Evolutionary conservation across 1,140 invertebrate species (phyloP), one percentile per base, ranked within the genome.

Genomic region (Uloborus diversus): DNA sequence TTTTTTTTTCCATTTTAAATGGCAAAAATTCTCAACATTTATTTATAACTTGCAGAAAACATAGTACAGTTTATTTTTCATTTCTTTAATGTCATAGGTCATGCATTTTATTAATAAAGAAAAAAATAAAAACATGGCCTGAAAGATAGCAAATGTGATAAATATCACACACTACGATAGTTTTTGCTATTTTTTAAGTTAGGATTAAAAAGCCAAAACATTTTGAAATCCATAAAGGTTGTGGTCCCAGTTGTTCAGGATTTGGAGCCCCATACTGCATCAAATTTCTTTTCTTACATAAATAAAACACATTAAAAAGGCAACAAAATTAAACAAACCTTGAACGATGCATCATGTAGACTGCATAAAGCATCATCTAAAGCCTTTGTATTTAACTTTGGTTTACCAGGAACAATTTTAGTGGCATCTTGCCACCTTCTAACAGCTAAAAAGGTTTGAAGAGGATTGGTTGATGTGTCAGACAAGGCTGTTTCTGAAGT

Each of bases 401-500:
- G 47, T 84, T 80, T 81, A 2, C 56, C 56, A 28, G 64, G 53
- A 1, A 53, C 5, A 7, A 70, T 30, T 64, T 49, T 70, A 32
- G 49, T 53, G 5, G 35, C 33, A 17, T 30, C 51, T 28, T 81
- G 62, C 56, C 53, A 64, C 23, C 51, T 64, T 23, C 80, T 37
- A 59, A 81, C 85, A 2, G 89, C 88, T 70, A 90, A 85, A 27
- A 90, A 88, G 57, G 92, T 85, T 61, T 88, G 85, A 65, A 90
- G 87, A 2, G 92, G 91, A 82, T 91, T 90, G 73, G 92, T 85
- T 71, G 88, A 86, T 5, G 88, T 87, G 14, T 84, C 81, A 20
- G 85, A 83, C 27, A 92, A 84, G 56, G 85, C 85, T 14, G 86
- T 84, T 79, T 87, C 81, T 83, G 87, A 85, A 17, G 82, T 84